phyloP scores from a whole-genome alignment of 2,113 vertebrate species.

The Lagopus leucura region DNA sequence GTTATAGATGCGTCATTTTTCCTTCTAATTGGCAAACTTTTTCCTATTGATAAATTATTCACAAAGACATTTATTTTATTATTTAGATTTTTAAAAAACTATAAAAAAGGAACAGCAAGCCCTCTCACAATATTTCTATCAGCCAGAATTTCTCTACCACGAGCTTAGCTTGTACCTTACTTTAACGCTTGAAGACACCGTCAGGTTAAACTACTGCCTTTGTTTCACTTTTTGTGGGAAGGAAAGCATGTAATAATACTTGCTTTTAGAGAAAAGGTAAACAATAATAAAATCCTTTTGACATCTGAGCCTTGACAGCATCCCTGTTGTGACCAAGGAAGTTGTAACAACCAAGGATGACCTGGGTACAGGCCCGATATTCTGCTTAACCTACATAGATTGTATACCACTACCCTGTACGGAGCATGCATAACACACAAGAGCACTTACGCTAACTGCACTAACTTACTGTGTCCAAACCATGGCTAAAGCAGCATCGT shows the following conservation, averaged over 20 bases:
- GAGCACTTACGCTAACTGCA: neutral
- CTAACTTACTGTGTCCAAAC: neutral
- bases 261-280: neutral
- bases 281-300: neutral
- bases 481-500: neutral
- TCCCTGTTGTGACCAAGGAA: neutral
- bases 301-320: neutral
- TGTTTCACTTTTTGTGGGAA: neutral
- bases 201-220: neutral
- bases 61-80: constrained; percentile 39
- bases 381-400: neutral
- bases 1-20: constrained; percentile 5
- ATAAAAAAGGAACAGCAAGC: neutral
- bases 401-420: neutral
- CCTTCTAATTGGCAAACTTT: constrained; percentile 17
- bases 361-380: neutral
- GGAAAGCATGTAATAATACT: constrained; percentile 3
- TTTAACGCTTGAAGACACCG: neutral
- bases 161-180: neutral
- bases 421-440: neutral
- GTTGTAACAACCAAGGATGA: neutral
- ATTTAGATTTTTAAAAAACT: neutral
- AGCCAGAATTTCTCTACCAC: neutral
- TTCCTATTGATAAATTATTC: constrained; percentile 30
- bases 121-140: neutral